phyloP scores from a whole-genome alignment of 2,797 vertebrate genomes.

The Rhincodon typus region DNA sequence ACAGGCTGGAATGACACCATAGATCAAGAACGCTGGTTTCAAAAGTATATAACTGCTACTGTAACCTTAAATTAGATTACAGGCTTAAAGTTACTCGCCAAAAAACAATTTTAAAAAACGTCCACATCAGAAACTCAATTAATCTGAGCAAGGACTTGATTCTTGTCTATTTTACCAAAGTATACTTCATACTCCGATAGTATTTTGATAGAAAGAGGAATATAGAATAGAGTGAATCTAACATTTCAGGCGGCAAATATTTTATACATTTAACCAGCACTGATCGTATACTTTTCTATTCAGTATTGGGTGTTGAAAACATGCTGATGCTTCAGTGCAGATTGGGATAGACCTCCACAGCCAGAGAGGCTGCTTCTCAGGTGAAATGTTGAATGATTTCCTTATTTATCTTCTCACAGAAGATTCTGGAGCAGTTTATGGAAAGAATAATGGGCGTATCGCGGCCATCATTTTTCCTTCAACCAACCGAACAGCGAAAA shows the following conservation, averaged over 20 bases:
- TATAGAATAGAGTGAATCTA: background rate
- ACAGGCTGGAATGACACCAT: background rate
- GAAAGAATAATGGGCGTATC: background rate
- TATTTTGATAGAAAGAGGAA: background rate
- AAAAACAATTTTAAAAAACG: background rate
- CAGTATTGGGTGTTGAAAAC: background rate
- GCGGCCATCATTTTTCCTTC: background rate
- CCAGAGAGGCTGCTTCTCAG: background rate
- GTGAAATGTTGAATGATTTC: background rate
- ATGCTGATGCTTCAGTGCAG: background rate
- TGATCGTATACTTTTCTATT: background rate
- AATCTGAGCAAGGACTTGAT: background rate
- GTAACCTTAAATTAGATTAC: constrained; percentile 16
- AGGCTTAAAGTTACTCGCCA: background rate
- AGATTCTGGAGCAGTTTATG: background rate
- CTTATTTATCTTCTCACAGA: background rate
- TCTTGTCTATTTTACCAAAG: background rate
- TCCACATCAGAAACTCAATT: background rate
- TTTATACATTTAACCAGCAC: background rate
- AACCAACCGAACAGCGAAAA: background rate
- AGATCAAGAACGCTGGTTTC: background rate
- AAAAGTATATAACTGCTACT: background rate
- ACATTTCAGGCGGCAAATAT: background rate
- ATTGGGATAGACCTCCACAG: background rate
- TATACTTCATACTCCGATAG: background rate